These are phyloP conservation scores for Aromia moschata DNA, from an alignment of 2,888 invertebrate species.

Conservation along the genomic window DNA sequence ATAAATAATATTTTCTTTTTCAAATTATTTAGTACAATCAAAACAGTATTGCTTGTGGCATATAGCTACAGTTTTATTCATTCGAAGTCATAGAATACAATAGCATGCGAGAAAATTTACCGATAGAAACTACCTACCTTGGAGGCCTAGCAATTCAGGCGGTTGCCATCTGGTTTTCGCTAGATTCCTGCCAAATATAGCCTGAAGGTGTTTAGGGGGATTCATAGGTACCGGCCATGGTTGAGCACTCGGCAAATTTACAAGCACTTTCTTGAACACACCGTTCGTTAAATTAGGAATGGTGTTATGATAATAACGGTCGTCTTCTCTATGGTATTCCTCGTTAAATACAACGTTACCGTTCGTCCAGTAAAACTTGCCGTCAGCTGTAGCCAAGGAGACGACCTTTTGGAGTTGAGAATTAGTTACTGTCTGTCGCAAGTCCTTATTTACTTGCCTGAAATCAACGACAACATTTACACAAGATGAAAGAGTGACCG, in stretches of 20 bases:
- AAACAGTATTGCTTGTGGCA: no score
- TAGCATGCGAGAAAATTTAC: no score
- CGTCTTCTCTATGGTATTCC: conserved; percentile 71
- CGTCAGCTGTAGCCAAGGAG: conserved; percentile 79
- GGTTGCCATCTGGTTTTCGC: conserved; percentile 85
- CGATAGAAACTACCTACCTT: no score
- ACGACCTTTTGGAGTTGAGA: conserved; percentile 79
- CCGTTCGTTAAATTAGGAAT: conserved; percentile 67
- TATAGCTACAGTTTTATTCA: no score
- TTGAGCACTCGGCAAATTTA: conserved; percentile 76
- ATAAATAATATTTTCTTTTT: no score
- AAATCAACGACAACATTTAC: no score
- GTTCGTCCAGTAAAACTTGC: conserved; percentile 88
- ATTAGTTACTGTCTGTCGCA: conserved; percentile 78
- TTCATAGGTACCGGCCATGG: conserved; percentile 82
- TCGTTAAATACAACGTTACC: conserved; percentile 80
- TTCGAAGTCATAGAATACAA: no score
- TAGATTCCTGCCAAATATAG: conserved; percentile 77
- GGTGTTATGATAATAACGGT: conserved; percentile 81
- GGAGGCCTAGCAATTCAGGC: conserved; percentile 79
- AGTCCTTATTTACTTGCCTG: conserved; percentile 75
- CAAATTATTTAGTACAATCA: no score
- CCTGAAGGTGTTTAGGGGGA: conserved; percentile 82
- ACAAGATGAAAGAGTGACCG: no score
- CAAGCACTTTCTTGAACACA: conserved; percentile 59